These are phyloP conservation scores for Pollenia angustigena DNA, from an alignment of 2,888 invertebrate species.

Conservation along the genomic window DNA sequence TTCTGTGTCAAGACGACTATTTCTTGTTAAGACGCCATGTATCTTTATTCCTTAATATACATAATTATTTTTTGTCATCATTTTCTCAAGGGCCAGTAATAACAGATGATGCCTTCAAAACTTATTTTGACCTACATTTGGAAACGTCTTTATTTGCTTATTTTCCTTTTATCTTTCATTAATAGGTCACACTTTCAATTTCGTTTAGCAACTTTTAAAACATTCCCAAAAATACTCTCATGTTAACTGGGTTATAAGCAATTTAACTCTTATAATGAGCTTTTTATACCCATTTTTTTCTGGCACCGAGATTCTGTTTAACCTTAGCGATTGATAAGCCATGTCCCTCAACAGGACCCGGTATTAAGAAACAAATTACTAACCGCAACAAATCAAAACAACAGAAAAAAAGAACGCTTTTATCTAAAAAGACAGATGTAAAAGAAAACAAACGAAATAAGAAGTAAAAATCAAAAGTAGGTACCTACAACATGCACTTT, in stretches of 20 bases:
- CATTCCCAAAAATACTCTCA: background rate
- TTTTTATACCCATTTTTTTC: slow-evolving; percentile 12
- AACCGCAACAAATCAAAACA: slow-evolving; percentile 65
- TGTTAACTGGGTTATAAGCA: slow-evolving; percentile 50
- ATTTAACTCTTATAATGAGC: slow-evolving; percentile 47
- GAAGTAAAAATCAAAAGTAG: slow-evolving; percentile 12
- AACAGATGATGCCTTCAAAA: no score
- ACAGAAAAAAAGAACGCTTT: slow-evolving; percentile 27
- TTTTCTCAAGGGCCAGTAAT: no score
- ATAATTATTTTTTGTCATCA: no score
- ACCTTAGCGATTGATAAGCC: slow-evolving; percentile 43
- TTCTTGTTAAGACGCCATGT: no score
- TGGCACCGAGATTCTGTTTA: background rate
- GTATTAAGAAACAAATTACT: slow-evolving; percentile 44
- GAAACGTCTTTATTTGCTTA: background rate
- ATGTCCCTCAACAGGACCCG: slow-evolving; percentile 28
- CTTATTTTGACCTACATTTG: no score
- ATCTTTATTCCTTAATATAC: no score
- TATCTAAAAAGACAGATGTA: slow-evolving; percentile 62
- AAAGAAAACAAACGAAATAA: slow-evolving; percentile 46
- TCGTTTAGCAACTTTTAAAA: background rate
- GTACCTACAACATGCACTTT: slow-evolving; percentile 34
- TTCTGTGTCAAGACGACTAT: no score
- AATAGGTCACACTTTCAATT: background rate
- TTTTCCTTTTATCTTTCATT: background rate